Base-by-base conservation (phyloP, 1,140 invertebrate species). In the Kradibia gibbosae region DNA sequence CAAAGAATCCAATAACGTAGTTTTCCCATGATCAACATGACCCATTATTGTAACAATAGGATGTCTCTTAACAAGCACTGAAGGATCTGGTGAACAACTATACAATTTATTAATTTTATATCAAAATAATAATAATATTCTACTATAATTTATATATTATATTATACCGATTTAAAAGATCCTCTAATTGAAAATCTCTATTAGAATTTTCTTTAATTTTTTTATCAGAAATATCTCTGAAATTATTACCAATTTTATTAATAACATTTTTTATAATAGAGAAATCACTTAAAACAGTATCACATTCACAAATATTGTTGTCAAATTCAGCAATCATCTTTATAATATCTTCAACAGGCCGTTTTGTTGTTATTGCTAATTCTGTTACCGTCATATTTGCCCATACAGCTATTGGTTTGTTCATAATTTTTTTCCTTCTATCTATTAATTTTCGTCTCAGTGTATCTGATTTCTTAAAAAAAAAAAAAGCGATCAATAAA, bases 21-120 rank as follows among this genome's bases (percentile, higher is more conserved):
- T 99, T 94, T 99, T 99, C 2, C 98, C 98, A 92, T 99, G 99
- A 93, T 99, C 99, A 3, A 99, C 98, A 92, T 99, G 99, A 0
- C 99, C 99, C 98, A 99, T 99, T 22, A 99, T 97, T 7, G 98
- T 98, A 1, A 99, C 98, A 3, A 99, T 95, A 0, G 98, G 97
- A 36, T 96, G 95, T 39, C 98, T 92, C 60, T 93, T 93, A 17
- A 98, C 88, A 20, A 93, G 88, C 53, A 92, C 90, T 0, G 93
- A 90, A 42, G 94, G 90, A 25, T 95, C 92, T 0, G 95, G 94
- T 0, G 94, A 94, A 67, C 94, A 91, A 31, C 88, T 90, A 39
- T 50, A 80, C 78, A 53, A 78, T 80, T 73, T 76, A 76, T 80
- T 62, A 62, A 39, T 17, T 10, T 34, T 20, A 65, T 31, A 67